Evolutionary conservation across 2,113 vertebrate species (phyloP).

Genomic region (Sclerurus mexicanus): DNA sequence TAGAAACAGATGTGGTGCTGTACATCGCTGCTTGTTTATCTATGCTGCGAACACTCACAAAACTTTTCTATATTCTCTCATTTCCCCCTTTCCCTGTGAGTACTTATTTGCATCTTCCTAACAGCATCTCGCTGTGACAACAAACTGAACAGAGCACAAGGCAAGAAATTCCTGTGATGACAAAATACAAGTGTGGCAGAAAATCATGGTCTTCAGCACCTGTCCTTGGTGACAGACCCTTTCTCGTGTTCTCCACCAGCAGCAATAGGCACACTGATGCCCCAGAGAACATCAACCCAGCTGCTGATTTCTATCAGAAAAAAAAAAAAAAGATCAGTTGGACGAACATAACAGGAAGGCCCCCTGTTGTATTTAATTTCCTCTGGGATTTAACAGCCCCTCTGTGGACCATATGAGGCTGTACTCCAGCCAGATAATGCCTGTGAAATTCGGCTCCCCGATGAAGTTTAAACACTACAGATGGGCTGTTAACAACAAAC

Average conservation of each 20-base stretch:
- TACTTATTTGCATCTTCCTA: background rate
- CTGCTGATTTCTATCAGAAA: conserved; percentile 40
- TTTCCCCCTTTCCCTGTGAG: background rate
- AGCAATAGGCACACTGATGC: conserved; percentile 1
- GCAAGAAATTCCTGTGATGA: conserved; percentile 2
- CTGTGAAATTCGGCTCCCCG: conserved; percentile 49
- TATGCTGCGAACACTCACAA: background rate
- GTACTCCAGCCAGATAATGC: conserved; percentile 44
- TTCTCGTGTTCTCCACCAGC: conserved; percentile 30
- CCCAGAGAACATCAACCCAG: conserved; percentile 21
- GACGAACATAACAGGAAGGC: conserved; percentile 58
- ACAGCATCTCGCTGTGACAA: background rate
- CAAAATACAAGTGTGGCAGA: background rate
- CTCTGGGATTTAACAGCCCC: conserved; percentile 56
- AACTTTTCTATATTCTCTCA: background rate
- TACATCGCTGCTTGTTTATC: background rate
- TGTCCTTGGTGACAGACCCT: background rate
- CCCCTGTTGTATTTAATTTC: conserved; percentile 66
- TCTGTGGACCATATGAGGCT: conserved; percentile 57
- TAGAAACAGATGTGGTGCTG: background rate
- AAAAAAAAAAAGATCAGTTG: conserved; percentile 23
- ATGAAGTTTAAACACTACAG: conserved; percentile 64
- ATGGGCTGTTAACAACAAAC: conserved; percentile 64
- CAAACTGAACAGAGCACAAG: background rate
- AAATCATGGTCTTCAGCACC: background rate